Percentiles rank a stretch among this genome's conserved stretches.
Conservation (phyloP, 2,888 invertebrate genomes). For the Lasioglossum leucozonium region DNA sequence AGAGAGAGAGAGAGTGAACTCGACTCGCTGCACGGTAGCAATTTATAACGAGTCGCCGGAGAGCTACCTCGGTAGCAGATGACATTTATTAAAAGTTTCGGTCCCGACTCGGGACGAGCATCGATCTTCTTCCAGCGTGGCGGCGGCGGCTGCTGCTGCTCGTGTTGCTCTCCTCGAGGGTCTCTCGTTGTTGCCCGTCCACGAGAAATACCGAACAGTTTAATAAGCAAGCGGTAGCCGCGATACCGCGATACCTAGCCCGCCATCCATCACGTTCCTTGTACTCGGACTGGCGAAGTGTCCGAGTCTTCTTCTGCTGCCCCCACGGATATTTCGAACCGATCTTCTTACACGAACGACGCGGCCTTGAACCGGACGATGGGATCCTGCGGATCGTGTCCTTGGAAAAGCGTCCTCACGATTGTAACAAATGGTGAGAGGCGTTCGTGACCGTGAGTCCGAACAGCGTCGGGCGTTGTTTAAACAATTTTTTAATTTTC, state of each 20-base stretch:
- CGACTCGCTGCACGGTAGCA: constrained; percentile 68
- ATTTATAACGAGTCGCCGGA: constrained; percentile 73
- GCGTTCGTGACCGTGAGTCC: not conserved
- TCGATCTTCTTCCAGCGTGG: constrained; percentile 70
- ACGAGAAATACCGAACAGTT: constrained; percentile 79
- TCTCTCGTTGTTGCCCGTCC: constrained; percentile 73
- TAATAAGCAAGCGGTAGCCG: constrained; percentile 79
- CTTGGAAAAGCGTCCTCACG: not conserved
- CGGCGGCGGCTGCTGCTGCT: too few relatives aligned
- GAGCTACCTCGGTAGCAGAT: constrained; percentile 75
- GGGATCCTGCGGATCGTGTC: not conserved
- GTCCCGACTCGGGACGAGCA: constrained; percentile 56
- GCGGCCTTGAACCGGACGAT: constrained; percentile 8
- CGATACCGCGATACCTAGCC: constrained; percentile 74
- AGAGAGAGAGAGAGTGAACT: not conserved
- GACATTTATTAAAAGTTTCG: constrained; percentile 79
- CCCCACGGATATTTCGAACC: constrained; percentile 60
- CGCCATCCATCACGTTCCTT: constrained; percentile 79
- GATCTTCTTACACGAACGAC: constrained; percentile 19
- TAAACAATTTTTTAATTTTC: not conserved
- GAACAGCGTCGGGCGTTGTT: not conserved
- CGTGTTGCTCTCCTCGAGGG: constrained; percentile 41
- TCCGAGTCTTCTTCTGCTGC: constrained; percentile 68
- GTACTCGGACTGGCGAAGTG: constrained; percentile 60
- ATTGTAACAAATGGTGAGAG: not conserved